A percentile compares a stretch with the other conserved stretches of the same genome.
phyloP scores from a whole-genome alignment of 2,888 invertebrate species.

The Melinaea menophilus region DNA sequence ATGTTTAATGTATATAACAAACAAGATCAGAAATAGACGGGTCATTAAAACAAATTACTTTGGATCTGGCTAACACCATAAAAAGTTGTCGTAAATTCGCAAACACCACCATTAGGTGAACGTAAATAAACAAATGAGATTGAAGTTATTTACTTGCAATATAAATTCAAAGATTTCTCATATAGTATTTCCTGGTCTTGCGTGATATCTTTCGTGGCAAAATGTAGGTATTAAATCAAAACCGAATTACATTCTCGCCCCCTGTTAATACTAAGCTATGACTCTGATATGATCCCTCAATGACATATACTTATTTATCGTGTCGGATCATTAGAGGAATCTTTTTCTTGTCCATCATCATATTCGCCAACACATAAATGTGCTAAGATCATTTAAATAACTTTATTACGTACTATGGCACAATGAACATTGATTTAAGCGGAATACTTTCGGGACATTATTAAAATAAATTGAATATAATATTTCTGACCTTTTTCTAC shows the following conservation, averaged over 20 bases:
- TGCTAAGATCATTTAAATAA: neutral
- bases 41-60: constrained; percentile 34
- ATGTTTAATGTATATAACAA: constrained; percentile 10
- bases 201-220: too few relatives aligned
- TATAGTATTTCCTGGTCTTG: too few relatives aligned
- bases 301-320: too few relatives aligned
- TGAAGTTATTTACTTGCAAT: neutral
- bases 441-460: neutral
- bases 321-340: neutral
- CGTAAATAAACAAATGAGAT: constrained; percentile 28
- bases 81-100: constrained; percentile 36
- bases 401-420: neutral
- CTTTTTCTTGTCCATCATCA: neutral
- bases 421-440: neutral
- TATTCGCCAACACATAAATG: too few relatives aligned
- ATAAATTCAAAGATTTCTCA: neutral
- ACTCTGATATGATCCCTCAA: too few relatives aligned
- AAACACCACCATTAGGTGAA: constrained; percentile 21
- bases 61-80: constrained; percentile 32
- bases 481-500: constrained; percentile 15
- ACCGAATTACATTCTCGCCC: too few relatives aligned
- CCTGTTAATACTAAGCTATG: too few relatives aligned
- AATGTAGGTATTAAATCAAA: too few relatives aligned
- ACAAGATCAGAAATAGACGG: constrained; percentile 27
- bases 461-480: constrained; percentile 10